Conservation (phyloP, 2,797 vertebrate species). For the Anabas testudineus region DNA sequence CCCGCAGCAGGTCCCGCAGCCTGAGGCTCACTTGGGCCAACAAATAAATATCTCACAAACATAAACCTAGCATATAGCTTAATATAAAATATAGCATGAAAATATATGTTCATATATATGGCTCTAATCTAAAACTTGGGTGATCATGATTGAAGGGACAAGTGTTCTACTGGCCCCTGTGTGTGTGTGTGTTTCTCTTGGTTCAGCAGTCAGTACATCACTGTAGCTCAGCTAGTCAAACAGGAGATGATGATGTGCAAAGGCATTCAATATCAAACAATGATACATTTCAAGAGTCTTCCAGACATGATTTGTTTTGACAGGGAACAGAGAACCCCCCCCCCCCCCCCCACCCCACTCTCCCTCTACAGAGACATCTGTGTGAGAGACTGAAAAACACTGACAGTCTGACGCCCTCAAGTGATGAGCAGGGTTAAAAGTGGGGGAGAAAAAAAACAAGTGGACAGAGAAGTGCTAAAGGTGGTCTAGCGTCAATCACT, state of each 20-base stretch:
- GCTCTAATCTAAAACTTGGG: slow-evolving; percentile 73
- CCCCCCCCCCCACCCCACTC: slow-evolving; percentile 16
- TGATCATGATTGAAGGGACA: slow-evolving; percentile 60
- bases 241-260: slow-evolving; percentile 76
- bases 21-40: slow-evolving; percentile 61
- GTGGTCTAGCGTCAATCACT: slow-evolving; percentile 16
- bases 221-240: slow-evolving; percentile 63
- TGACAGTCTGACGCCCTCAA: slow-evolving; percentile 38
- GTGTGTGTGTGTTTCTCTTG: slow-evolving; percentile 17
- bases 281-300: slow-evolving; percentile 67
- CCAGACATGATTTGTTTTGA: slow-evolving; percentile 45
- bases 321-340: slow-evolving; percentile 28
- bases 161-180: slow-evolving; percentile 39
- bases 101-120: slow-evolving; percentile 72
- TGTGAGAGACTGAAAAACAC: slow-evolving; percentile 22
- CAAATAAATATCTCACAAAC: slow-evolving; percentile 71
- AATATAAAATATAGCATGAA: slow-evolving; percentile 81
- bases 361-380: slow-evolving; percentile 20
- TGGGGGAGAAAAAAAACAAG: background rate
- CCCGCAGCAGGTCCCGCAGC: slow-evolving; percentile 46
- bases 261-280: slow-evolving; percentile 73
- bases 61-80: slow-evolving; percentile 73
- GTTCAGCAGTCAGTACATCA: slow-evolving; percentile 50
- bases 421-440: background rate
- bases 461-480: slow-evolving; percentile 37